Conservation (phyloP, 1,140 invertebrate species). For the Apis laboriosa region DNA sequence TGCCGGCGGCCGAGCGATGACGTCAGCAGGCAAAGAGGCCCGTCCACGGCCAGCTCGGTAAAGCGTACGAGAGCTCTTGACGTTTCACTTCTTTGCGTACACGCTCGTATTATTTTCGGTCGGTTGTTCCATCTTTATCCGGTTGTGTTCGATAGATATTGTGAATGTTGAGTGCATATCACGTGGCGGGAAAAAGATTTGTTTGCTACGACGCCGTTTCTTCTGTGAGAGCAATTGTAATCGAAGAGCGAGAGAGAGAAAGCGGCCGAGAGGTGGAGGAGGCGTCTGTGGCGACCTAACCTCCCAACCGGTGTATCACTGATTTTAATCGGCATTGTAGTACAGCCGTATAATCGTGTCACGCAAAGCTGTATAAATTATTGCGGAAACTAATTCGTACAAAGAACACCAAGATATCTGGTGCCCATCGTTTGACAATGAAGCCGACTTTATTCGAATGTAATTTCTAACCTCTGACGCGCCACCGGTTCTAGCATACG, state of each 20-base stretch:
- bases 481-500: constrained; percentile 8
- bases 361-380: constrained; percentile 24
- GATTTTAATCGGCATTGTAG: constrained; percentile 44
- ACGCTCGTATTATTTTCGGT: constrained; percentile 24
- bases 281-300: constrained; percentile 63
- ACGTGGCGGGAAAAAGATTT: constrained; percentile 47
- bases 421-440: background rate
- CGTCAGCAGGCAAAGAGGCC: constrained; percentile 65
- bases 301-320: constrained; percentile 62
- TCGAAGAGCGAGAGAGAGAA: constrained; percentile 49
- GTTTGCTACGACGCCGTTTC: constrained; percentile 15
- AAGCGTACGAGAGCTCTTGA: constrained; percentile 49
- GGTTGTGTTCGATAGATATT: constrained; percentile 21
- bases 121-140: background rate
- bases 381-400: background rate
- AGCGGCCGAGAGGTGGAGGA: constrained; percentile 37
- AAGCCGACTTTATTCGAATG: background rate
- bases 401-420: background rate
- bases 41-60: constrained; percentile 56
- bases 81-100: constrained; percentile 40
- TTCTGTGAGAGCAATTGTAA: constrained; percentile 24
- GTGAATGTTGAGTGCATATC: background rate
- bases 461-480: constrained; percentile 43
- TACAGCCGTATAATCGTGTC: constrained; percentile 42
- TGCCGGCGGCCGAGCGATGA: constrained; percentile 71